Percentiles rank a stretch among this genome's conserved stretches.
These are phyloP conservation scores for Jordanella pulchra DNA, from an alignment of 2,797 vertebrate species.

Conservation along the genomic window DNA sequence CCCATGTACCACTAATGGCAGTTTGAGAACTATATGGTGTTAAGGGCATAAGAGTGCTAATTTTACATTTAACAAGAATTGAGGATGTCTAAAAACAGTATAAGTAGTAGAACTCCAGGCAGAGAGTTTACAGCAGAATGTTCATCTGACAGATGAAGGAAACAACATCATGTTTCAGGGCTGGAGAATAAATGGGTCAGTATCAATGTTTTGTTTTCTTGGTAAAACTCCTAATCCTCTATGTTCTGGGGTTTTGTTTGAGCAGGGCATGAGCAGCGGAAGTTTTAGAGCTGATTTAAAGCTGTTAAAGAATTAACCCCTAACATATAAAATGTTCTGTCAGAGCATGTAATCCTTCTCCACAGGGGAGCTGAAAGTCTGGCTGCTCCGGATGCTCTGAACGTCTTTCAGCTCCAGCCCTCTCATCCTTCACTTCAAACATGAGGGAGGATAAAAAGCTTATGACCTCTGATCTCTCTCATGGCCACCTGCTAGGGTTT, in stretches of 20 bases:
- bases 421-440: slow-evolving; percentile 87
- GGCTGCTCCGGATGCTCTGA: neutral
- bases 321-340: slow-evolving; percentile 27
- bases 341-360: slow-evolving; percentile 44
- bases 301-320: slow-evolving; percentile 41
- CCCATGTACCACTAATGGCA: too few relatives aligned
- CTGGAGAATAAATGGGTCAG: neutral
- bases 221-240: slow-evolving; percentile 3
- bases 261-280: too few relatives aligned
- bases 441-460: slow-evolving; percentile 78
- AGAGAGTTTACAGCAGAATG: too few relatives aligned
- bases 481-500: slow-evolving; percentile 63
- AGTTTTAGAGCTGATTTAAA: slow-evolving; percentile 23
- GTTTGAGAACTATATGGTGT: too few relatives aligned
- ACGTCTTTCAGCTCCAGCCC: slow-evolving; percentile 39
- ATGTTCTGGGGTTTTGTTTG: neutral
- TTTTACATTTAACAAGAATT: too few relatives aligned
- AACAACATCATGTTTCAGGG: neutral
- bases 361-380: slow-evolving; percentile 20
- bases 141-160: neutral
- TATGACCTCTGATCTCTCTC: slow-evolving; percentile 81
- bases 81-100: too few relatives aligned
- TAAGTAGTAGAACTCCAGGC: too few relatives aligned
- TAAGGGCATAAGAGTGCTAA: too few relatives aligned
- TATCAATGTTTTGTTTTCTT: neutral